Evolutionary conservation across 1,140 invertebrate species (phyloP).

Genomic region (Pinna nobilis): DNA sequence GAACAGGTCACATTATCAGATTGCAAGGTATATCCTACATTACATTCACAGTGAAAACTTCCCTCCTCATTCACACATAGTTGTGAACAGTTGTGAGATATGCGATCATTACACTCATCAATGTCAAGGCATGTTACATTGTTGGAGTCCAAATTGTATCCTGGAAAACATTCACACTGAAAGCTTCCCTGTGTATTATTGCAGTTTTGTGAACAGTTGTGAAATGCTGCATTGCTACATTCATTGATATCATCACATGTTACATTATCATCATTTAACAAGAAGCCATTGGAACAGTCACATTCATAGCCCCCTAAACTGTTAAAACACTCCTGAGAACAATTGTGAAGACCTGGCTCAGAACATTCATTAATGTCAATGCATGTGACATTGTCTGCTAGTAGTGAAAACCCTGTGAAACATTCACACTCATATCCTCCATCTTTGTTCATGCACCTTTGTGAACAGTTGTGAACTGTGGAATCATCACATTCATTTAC

Average conservation of each 20-base stretch:
- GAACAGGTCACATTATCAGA: neutral
- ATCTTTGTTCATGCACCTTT: neutral
- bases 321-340: constrained; percentile 2
- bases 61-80: neutral
- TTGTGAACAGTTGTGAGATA: neutral
- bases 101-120: neutral
- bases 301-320: neutral
- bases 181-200: neutral
- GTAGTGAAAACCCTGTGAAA: neutral
- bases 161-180: neutral
- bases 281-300: constrained; percentile 4
- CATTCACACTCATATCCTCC: neutral
- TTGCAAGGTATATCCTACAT: neutral
- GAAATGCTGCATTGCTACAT: neutral
- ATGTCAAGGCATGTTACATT: constrained; percentile 6
- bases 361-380: constrained; percentile 8
- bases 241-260: constrained; percentile 13
- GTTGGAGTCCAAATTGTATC: neutral
- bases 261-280: neutral
- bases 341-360: neutral
- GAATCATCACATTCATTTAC: neutral
- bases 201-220: constrained; percentile 7
- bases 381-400: neutral
- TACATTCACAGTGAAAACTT: neutral
- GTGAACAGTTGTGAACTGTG: neutral